Conservation (phyloP, 2,888 invertebrate genomes). For the Dasypolia templi region DNA sequence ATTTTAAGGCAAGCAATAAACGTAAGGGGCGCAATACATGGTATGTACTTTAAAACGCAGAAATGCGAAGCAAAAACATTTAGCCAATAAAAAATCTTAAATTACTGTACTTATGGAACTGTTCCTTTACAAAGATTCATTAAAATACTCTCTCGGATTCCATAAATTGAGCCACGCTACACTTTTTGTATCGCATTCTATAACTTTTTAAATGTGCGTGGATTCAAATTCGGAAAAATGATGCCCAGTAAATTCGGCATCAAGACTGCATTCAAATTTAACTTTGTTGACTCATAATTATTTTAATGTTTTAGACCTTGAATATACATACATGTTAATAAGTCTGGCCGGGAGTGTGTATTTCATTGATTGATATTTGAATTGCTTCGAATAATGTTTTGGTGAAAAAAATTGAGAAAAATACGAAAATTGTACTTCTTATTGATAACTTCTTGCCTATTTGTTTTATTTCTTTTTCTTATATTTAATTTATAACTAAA, state of each 20-base stretch:
- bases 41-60: too few relatives aligned
- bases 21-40: neutral
- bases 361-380: neutral
- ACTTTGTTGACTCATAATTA: neutral
- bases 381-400: neutral
- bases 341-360: neutral
- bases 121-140: neutral
- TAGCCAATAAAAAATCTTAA: neutral
- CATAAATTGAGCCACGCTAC: neutral
- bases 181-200: neutral
- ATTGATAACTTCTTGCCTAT: constrained; percentile 27
- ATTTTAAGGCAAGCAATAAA: neutral
- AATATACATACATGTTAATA: too few relatives aligned
- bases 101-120: constrained; percentile 1
- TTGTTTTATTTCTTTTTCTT: neutral
- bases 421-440: neutral
- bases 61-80: neutral
- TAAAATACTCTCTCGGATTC: neutral
- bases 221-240: neutral
- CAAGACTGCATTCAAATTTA: neutral
- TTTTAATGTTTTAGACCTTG: neutral
- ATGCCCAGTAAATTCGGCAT: neutral
- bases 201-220: neutral
- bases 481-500: constrained; percentile 1
- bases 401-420: neutral